phyloP scores from a whole-genome alignment of 2,888 invertebrate species.

The Petrophora chlorosata region DNA sequence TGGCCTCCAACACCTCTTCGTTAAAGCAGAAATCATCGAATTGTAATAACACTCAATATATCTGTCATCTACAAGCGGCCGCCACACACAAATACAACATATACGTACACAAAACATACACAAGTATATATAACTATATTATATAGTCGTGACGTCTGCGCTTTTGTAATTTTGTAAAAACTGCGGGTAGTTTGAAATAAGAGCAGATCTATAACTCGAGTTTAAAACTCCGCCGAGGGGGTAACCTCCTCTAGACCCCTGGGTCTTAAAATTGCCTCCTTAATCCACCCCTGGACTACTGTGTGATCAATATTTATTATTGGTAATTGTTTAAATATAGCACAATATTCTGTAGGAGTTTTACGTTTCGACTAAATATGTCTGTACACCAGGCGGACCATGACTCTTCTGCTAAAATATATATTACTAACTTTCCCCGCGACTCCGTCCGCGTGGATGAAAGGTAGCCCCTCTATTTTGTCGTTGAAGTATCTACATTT shows the following conservation, averaged over 20 bases:
- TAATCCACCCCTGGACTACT: conserved; percentile 7
- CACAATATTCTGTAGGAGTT: not conserved
- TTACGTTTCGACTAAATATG: not conserved
- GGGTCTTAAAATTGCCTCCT: not conserved
- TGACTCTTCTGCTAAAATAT: no score
- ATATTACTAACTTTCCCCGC: no score
- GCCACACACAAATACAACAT: conserved; percentile 25
- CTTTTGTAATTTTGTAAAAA: conserved; percentile 30
- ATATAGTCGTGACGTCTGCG: conserved; percentile 35
- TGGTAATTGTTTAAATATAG: conserved; percentile 2
- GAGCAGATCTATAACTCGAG: conserved; percentile 17
- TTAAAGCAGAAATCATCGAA: no score
- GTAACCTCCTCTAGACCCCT: not conserved
- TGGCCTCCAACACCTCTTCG: no score
- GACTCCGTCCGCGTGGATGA: no score
- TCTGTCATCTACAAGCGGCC: conserved; percentile 7
- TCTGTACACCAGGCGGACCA: no score
- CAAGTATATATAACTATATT: conserved; percentile 28
- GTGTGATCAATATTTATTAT: not conserved
- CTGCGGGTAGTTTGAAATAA: conserved; percentile 35
- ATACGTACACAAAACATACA: conserved; percentile 32
- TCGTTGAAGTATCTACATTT: no score
- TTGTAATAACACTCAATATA: not conserved
- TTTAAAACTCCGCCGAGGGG: conserved; percentile 6
- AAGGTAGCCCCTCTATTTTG: no score